Evolutionary conservation across 1,140 invertebrate genomes (phyloP), one percentile per base, ranked within the genome.

Genomic region (Zaprionus camerounensis): DNA sequence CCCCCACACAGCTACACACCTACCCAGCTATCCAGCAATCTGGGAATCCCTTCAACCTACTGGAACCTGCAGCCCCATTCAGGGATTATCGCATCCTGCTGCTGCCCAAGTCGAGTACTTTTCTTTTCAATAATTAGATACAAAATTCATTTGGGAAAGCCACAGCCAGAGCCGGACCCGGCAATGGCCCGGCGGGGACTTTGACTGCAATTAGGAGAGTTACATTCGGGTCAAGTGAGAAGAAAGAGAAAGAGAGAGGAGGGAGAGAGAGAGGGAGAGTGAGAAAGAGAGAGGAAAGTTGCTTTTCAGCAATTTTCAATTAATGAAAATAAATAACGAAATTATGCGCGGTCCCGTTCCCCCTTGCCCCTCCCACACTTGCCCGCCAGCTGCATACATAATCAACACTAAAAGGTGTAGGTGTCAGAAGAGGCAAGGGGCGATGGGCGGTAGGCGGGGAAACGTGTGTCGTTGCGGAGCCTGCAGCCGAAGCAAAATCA

Each of bases 261-360:
- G 53, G 3, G 53, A 2, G 20, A 12, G 5, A 7, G 5, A 20
- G 38, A 41, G n/a, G 12, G 12, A 13, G 38, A 59, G 53, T n/a
- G n/a, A n/a, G n/a, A 17, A n/a, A 38, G 56, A 44, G 41, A 53
- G 13, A 4, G 13, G 22, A 56, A 41, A 51, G 68, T 49, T 62
- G 51, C 61, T 46, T 70, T 86, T 83, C 44, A 86, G 63, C 71
- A 87, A 72, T 87, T 88, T 88, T 86, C 73, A 87, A 87, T 87
- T 88, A 87, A 87, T 88, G 83, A 76, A 87, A 88, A 87, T 88
- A 78, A 78, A 78, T 88, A 87, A 83, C 83, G 77, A 57, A 76
- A 87, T 88, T 78, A 80, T 87, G 57, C 67, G 66, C 44, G 61
- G 58, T 64, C 46, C 7, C 6, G 20, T 12, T n/a, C 11, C 46